phyloP scores from a whole-genome alignment of 1,140 invertebrate species.

The Neodiprion pinetum region DNA sequence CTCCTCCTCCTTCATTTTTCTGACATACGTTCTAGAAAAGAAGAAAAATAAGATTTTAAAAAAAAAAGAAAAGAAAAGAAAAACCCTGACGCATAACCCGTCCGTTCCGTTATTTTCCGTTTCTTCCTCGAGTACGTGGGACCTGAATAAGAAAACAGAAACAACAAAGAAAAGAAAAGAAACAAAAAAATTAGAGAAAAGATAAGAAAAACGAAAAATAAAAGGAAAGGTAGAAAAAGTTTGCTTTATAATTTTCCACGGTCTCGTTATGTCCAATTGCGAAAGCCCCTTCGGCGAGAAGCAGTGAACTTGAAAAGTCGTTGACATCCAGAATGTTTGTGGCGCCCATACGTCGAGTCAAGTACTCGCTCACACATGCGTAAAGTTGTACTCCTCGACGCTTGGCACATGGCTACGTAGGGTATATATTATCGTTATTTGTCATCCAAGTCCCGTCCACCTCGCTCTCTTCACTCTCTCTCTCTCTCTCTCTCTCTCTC shows the following conservation, averaged over 20 bases:
- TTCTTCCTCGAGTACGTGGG: background rate
- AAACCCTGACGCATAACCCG: background rate
- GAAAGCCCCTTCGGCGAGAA: background rate
- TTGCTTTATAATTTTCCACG: background rate
- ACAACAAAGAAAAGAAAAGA: background rate
- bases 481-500: background rate
- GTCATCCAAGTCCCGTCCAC: background rate
- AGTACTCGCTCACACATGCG: background rate
- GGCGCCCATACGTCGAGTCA: conserved; percentile 4
- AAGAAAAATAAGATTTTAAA: background rate
- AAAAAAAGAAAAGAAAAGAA: background rate
- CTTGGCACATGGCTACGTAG: conserved; percentile 1
- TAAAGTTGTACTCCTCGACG: background rate
- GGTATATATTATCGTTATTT: conserved; percentile 3
- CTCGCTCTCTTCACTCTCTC: background rate
- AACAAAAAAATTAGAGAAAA: background rate
- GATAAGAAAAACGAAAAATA: background rate
- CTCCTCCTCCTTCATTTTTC: too few relatives aligned
- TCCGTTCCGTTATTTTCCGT: background rate
- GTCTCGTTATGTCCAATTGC: conserved; percentile 2
- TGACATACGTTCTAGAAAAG: too few relatives aligned
- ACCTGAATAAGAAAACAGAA: background rate
- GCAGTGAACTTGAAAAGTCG: conserved; percentile 7
- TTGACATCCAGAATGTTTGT: conserved; percentile 7
- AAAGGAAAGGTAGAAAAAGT: background rate